These are phyloP conservation scores for Melipona quadrifasciata DNA, from an alignment of 1,140 invertebrate species.

Conservation along the genomic window DNA sequence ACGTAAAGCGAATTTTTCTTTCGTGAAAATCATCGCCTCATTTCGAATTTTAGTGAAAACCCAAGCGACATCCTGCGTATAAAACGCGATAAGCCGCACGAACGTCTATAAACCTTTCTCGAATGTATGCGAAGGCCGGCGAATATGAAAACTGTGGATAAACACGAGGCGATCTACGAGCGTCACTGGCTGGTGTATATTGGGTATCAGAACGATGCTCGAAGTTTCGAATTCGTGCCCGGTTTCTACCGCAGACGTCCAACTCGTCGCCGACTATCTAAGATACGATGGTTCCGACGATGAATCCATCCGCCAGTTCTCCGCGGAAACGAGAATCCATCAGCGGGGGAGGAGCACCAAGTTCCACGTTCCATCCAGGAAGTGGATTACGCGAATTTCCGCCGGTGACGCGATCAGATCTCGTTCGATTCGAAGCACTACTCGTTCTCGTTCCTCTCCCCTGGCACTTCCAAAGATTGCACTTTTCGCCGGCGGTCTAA, in stretches of 20 bases:
- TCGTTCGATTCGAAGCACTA: too few relatives aligned
- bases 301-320: not conserved
- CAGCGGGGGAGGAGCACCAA: not conserved
- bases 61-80: too few relatives aligned
- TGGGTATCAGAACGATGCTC: not conserved
- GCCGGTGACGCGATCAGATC: constrained; percentile 20
- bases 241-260: not conserved
- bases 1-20: too few relatives aligned
- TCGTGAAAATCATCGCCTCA: too few relatives aligned
- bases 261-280: not conserved
- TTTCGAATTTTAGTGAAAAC: too few relatives aligned
- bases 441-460: not conserved
- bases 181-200: not conserved
- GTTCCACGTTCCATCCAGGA: not conserved
- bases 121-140: too few relatives aligned
- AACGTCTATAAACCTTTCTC: too few relatives aligned
- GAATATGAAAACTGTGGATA: too few relatives aligned
- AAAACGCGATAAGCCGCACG: too few relatives aligned
- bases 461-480: constrained; percentile 10
- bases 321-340: not conserved
- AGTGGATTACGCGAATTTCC: constrained; percentile 27
- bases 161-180: too few relatives aligned
- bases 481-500: not conserved
- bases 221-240: not conserved
- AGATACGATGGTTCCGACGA: not conserved